Conservation (phyloP, 2,888 invertebrate genomes). For the Ligdia adustata region DNA sequence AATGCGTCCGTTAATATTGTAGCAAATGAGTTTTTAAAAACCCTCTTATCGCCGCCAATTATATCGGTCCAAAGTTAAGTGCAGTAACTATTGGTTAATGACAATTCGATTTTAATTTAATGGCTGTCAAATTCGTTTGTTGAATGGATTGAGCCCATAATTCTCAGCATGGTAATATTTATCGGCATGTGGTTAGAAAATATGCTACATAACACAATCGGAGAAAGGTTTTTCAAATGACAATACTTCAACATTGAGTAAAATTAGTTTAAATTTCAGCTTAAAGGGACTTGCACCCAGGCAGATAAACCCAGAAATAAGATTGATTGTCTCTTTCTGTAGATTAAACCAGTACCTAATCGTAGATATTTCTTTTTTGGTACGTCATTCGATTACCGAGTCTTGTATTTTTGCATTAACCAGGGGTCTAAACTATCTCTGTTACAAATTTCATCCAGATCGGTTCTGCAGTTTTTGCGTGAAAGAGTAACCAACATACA, state of each 20-base stretch:
- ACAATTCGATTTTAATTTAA: slow-evolving; percentile 73
- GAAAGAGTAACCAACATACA: too few relatives aligned
- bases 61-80: slow-evolving; percentile 59
- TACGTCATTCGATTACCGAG: too few relatives aligned
- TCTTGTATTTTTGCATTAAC: too few relatives aligned
- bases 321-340: too few relatives aligned
- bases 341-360: too few relatives aligned
- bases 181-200: slow-evolving; percentile 42
- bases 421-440: too few relatives aligned
- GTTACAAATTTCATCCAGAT: too few relatives aligned
- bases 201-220: slow-evolving; percentile 34
- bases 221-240: slow-evolving; percentile 29
- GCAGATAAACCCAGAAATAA: too few relatives aligned
- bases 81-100: slow-evolving; percentile 60
- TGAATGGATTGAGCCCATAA: slow-evolving; percentile 47
- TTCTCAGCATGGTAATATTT: slow-evolving; percentile 42
- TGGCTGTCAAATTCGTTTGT: slow-evolving; percentile 57
- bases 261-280: too few relatives aligned
- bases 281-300: too few relatives aligned
- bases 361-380: too few relatives aligned
- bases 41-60: slow-evolving; percentile 59
- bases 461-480: too few relatives aligned
- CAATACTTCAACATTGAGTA: slow-evolving; percentile 28
- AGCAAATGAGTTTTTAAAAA: slow-evolving; percentile 67
- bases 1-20: slow-evolving; percentile 43